Evolutionary conservation across 2,888 invertebrate species (phyloP), one percentile per base, ranked within the genome.

Genomic region (Zhuqinia jingwanae): DNA sequence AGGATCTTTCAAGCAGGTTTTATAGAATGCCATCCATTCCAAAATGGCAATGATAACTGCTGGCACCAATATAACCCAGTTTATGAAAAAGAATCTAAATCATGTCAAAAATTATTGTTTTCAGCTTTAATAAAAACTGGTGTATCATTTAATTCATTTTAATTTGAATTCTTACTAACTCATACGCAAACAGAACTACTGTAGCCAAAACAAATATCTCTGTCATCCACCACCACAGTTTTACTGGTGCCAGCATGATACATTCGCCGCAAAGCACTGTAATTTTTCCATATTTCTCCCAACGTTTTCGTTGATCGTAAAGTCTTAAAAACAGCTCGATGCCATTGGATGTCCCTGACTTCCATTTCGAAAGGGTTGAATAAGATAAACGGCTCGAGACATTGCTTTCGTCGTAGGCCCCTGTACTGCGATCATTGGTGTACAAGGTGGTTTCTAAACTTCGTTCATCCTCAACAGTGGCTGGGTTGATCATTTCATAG

Each of bases 201-300:
- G 88, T 86, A 11, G 86, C 22, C 0, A 90, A 15, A 11, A 87
- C 84, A 82, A 85, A 89, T 10, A 86, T 65, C 76, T 90, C 87
- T 6, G 88, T 25, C 36, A 89, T 11, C 88, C 88, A 90, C 90
- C 89, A 90, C 90, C 89, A 90, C 6, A 85, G 25, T 20, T 89
- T 83, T 11, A 90, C 85, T 0, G 90, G 90, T 22, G 88, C 82
- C 15, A 90, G 25, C 8, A 89, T 36, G 60, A 89, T 78, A 1
- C 2, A 11, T 1, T 85, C 89, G 15, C 78, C 17, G 50, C 90
- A 90, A 47, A 82, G 79, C 6, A 56, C 42, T 63, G 76, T 88
- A 15, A 85, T 53, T 36, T 87, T 82, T 58, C 90, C 89, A 68
- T 87, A 88, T 15, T 78, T 87, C 6, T 42, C 53, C 86, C 80